phyloP scores from a whole-genome alignment of 1,140 invertebrate species.

The Anthonomus grandis region DNA sequence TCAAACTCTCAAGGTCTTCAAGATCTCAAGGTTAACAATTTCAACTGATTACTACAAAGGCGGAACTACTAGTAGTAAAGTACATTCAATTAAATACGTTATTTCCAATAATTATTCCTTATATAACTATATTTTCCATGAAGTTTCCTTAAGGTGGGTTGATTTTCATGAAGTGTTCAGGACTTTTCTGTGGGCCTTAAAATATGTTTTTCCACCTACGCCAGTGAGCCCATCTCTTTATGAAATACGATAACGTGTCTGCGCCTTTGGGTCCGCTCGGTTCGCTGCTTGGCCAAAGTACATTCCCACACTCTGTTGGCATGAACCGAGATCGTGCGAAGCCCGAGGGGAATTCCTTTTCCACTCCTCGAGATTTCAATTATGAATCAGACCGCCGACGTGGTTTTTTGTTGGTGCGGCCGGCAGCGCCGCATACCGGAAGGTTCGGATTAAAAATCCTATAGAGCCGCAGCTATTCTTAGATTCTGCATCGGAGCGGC shows the following conservation, averaged over 20 bases:
- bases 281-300: background rate
- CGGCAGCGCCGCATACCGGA: slow-evolving; percentile 19
- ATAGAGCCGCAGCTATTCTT: slow-evolving; percentile 16
- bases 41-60: no score
- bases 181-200: no score
- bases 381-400: slow-evolving; percentile 21
- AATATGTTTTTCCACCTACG: slow-evolving; percentile 17
- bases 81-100: no score
- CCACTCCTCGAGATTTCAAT: slow-evolving; percentile 23
- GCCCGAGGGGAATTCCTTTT: slow-evolving; percentile 17
- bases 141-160: no score
- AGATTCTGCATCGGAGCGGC: slow-evolving; percentile 15
- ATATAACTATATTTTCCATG: no score
- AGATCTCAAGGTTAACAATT: no score
- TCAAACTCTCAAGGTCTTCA: no score
- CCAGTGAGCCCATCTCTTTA: slow-evolving; percentile 15
- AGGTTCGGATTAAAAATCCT: slow-evolving; percentile 26
- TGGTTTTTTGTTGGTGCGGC: slow-evolving; percentile 12
- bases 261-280: slow-evolving; percentile 15
- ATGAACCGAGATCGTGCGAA: slow-evolving; percentile 16
- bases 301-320: slow-evolving; percentile 19
- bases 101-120: no score
- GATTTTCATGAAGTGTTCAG: no score
- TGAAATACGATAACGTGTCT: slow-evolving; percentile 25
- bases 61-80: no score